Percentiles rank a stretch among this genome's conserved stretches.
phyloP scores from a whole-genome alignment of 2,888 invertebrate species.

The Myopa tessellatipennis region DNA sequence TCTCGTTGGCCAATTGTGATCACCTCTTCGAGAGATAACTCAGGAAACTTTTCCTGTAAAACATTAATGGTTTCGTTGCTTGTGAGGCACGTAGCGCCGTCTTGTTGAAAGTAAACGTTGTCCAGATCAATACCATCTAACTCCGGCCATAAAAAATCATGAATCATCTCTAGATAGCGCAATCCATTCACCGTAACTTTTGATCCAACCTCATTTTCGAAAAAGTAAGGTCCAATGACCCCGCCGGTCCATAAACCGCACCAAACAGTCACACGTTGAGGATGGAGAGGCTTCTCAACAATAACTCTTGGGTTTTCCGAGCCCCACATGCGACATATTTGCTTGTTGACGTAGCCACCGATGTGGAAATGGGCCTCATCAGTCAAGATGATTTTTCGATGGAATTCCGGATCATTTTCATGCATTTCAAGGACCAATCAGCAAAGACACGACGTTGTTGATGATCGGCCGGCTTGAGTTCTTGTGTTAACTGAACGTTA shows the following conservation, averaged over 20 bases:
- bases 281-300: no score
- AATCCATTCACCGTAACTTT: conserved; percentile 17
- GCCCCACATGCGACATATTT: no score
- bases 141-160: conserved; percentile 27
- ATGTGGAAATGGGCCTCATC: conserved; percentile 19
- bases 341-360: not conserved
- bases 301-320: no score
- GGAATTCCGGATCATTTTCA: not conserved
- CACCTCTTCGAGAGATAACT: no score
- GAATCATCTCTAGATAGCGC: conserved; percentile 31
- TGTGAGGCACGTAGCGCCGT: conserved; percentile 27
- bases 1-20: no score
- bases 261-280: no score
- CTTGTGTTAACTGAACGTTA: conserved; percentile 33
- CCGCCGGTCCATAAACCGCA: not conserved
- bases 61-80: conserved; percentile 21
- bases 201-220: conserved; percentile 6
- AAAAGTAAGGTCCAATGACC: not conserved
- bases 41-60: not conserved
- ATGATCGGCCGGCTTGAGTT: conserved; percentile 27
- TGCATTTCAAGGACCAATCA: not conserved
- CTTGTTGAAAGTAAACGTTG: conserved; percentile 32
- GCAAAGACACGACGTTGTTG: conserved; percentile 14
- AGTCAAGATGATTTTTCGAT: conserved; percentile 7
- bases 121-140: conserved; percentile 31